Evolutionary conservation across 2,888 invertebrate genomes (phyloP).

Genomic region (Microplitis deprimator): DNA sequence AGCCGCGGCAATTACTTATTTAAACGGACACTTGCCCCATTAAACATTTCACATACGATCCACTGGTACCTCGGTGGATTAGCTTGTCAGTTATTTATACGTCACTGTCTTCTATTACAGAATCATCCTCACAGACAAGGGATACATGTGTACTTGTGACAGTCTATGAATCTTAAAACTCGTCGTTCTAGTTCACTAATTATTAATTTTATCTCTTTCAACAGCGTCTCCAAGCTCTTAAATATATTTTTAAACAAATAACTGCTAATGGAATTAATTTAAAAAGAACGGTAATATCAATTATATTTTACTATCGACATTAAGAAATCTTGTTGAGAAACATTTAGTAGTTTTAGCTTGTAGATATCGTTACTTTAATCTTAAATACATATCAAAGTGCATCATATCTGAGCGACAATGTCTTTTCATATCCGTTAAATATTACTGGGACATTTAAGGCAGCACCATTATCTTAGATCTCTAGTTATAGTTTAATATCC

Average conservation of each 20-base stretch:
- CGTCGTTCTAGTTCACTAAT: not conserved
- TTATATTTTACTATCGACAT: too few relatives aligned
- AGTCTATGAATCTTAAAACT: not conserved
- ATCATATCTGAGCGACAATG: conserved; percentile 5
- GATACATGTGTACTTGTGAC: conserved; percentile 8
- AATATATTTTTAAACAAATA: too few relatives aligned
- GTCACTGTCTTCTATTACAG: conserved; percentile 23
- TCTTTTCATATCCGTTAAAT: conserved; percentile 6
- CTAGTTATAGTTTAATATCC: not conserved
- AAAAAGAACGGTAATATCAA: too few relatives aligned
- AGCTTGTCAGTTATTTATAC: conserved; percentile 38
- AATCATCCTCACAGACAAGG: not conserved
- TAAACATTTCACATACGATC: conserved; percentile 33
- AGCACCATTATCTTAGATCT: not conserved
- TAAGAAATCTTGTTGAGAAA: too few relatives aligned
- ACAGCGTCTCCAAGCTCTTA: too few relatives aligned
- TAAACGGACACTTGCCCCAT: conserved; percentile 39
- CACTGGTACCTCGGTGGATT: conserved; percentile 16
- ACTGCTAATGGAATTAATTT: too few relatives aligned
- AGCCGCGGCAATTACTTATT: conserved; percentile 39
- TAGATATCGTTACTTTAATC: conserved; percentile 16
- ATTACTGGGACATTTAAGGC: not conserved
- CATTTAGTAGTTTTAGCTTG: too few relatives aligned
- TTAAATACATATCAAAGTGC: conserved; percentile 1
- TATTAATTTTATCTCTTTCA: not conserved